phyloP scores from a whole-genome alignment of 2,797 vertebrate genomes.

The Enoplosus armatus region DNA sequence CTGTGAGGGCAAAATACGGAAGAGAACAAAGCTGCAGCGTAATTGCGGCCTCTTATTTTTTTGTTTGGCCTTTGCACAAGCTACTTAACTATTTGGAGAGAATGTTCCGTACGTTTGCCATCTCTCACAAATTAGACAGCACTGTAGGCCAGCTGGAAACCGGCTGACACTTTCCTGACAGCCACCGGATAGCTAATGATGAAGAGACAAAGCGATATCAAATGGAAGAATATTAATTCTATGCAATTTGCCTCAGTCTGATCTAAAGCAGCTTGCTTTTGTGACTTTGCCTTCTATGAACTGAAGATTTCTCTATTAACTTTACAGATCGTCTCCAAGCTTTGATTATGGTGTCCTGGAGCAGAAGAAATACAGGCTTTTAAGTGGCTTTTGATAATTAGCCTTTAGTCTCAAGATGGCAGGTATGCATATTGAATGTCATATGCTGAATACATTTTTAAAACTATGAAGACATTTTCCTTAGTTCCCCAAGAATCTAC shows the following conservation, averaged over 20 bases:
- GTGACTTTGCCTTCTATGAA: not conserved
- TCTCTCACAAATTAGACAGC: not conserved
- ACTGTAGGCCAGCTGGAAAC: not conserved
- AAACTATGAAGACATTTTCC: not conserved
- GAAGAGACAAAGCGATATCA: conserved; percentile 21
- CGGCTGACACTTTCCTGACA: conserved; percentile 32
- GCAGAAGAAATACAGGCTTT: not conserved
- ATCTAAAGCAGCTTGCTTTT: conserved; percentile 15
- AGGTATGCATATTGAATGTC: not conserved
- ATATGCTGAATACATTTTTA: not conserved
- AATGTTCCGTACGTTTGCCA: not conserved
- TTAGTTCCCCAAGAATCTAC: not conserved
- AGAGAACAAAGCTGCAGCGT: conserved; percentile 2
- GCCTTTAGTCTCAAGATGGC: not conserved
- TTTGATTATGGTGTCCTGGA: not conserved
- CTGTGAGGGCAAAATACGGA: not conserved
- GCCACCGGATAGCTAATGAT: not conserved
- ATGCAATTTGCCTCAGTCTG: conserved; percentile 2
- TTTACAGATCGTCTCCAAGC: not conserved
- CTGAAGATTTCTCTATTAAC: conserved; percentile 12
- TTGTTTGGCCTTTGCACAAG: not conserved
- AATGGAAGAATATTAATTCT: conserved; percentile 24
- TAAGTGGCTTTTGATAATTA: conserved; percentile 9
- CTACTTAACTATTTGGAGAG: not conserved
- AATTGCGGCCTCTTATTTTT: not conserved